Conservation (phyloP, 1,140 invertebrate genomes). For the Gryllus bimaculatus region DNA sequence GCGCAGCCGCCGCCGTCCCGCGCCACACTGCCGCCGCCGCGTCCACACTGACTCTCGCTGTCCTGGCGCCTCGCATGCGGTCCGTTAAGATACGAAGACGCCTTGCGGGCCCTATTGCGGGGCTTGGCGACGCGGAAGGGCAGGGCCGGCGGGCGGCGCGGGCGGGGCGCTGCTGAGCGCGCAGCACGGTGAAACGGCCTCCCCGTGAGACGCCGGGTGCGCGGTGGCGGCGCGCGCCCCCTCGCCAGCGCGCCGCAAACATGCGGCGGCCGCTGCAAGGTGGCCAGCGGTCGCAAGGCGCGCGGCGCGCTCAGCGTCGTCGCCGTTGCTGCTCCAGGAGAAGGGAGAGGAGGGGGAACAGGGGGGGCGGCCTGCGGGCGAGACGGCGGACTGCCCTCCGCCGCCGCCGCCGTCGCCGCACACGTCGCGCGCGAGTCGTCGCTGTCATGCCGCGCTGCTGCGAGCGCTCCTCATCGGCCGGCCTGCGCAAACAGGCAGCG, state of each 20-base stretch:
- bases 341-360: no score
- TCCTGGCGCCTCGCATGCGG: background rate
- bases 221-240: no score
- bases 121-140: background rate
- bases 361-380: background rate
- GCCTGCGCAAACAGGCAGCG: background rate
- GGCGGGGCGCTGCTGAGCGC: background rate
- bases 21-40: background rate
- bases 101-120: constrained; percentile 1
- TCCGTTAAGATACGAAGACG: constrained; percentile 1
- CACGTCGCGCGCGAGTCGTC: background rate
- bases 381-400: no score
- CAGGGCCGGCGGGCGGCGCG: no score
- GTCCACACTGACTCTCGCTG: background rate
- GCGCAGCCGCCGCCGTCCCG: background rate
- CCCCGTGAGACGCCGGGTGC: no score
- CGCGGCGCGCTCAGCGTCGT: background rate
- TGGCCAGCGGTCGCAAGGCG: background rate
- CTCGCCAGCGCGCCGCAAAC: background rate
- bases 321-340: no score
- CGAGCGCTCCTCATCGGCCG: background rate
- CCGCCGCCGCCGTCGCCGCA: no score
- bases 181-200: background rate
- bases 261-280: background rate
- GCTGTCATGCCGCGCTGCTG: background rate